Base-by-base conservation (phyloP, 2,113 vertebrate species). In the Tauraco erythrolophus region DNA sequence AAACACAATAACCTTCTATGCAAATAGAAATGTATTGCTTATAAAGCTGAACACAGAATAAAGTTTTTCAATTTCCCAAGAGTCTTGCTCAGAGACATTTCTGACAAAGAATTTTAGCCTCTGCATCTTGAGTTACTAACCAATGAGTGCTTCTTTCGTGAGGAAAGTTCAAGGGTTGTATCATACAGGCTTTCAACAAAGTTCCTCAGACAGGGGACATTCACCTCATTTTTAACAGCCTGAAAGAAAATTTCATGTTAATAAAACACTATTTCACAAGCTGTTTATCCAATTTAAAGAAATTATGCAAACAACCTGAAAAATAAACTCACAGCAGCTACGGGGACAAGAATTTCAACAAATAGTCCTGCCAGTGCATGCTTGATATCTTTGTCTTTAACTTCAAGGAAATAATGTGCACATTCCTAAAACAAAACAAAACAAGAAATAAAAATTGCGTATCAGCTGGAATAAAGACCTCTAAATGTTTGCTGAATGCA, bases 141-240 rank as follows among this genome's bases (percentile, higher is more conserved):
- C 99, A 99, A 95, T 50, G 99, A 99, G 97, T 99, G 99, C 92
- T 99, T 99, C 98, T 99, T 99, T 96, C 99, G 98, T 46, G 99
- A 99, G 76, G 99, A 99, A 81, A 99, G 99, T 97, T 99, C 99
- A 97, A 99, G 98, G 1, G 99, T 99, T 92, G 99, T 99, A 83
- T 99, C 99, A 93, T 99, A 99, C 19, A 99, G 98, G 92, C 99
- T 99, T 98, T 99, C 99, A 57, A 99, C 99, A 74, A 99, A 99
- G 97, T 99, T 99, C 94, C 99, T 98, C 91, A 99, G 98, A 97
- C 99, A 99, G 19, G 99, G 99, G n/a, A 99, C 99, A 75, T 99
- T 99, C 95, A 99, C 99, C 98, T 99, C 99, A 92, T 99, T 99
- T 98, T 99, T 99, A 95, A 99, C 99, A 92, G 99, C 98, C 99